Evolutionary conservation across 2,888 invertebrate genomes (phyloP).

Genomic region (Melipona beecheii): DNA sequence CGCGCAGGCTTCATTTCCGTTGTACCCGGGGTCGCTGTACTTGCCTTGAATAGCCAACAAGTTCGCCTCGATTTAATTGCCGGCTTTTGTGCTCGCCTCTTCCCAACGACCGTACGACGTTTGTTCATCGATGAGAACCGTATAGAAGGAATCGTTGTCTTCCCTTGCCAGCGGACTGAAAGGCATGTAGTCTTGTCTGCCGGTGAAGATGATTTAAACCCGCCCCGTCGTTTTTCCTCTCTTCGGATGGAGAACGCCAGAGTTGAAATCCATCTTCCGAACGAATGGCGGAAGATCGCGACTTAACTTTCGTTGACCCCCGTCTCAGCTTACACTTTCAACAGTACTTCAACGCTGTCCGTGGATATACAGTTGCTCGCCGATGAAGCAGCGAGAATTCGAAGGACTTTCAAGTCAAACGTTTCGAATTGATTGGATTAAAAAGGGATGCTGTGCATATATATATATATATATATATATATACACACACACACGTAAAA

Average conservation of each 20-base stretch:
- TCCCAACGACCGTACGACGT: slow-evolving; percentile 39
- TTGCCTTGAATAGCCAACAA: slow-evolving; percentile 66
- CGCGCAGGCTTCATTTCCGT: slow-evolving; percentile 67
- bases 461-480: too few relatives aligned
- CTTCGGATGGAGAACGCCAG: not conserved
- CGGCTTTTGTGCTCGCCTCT: slow-evolving; percentile 46
- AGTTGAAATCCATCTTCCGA: not conserved
- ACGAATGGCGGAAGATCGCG: not conserved
- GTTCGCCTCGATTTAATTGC: slow-evolving; percentile 66
- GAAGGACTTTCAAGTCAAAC: not conserved
- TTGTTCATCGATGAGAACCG: slow-evolving; percentile 32
- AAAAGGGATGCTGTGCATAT: not conserved
- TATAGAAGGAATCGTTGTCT: not conserved
- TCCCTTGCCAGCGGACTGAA: not conserved
- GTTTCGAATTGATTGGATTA: slow-evolving; percentile 6
- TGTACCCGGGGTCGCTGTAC: slow-evolving; percentile 40
- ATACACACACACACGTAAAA: too few relatives aligned
- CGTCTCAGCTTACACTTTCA: not conserved
- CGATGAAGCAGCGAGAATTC: not conserved
- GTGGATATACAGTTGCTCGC: not conserved
- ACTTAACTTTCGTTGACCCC: not conserved
- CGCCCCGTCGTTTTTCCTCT: slow-evolving; percentile 13
- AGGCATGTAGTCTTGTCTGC: slow-evolving; percentile 34
- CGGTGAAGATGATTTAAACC: slow-evolving; percentile 46
- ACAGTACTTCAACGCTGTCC: not conserved